Conservation (phyloP, 2,888 invertebrate genomes). For the Sphaerophoria rueppellii region DNA sequence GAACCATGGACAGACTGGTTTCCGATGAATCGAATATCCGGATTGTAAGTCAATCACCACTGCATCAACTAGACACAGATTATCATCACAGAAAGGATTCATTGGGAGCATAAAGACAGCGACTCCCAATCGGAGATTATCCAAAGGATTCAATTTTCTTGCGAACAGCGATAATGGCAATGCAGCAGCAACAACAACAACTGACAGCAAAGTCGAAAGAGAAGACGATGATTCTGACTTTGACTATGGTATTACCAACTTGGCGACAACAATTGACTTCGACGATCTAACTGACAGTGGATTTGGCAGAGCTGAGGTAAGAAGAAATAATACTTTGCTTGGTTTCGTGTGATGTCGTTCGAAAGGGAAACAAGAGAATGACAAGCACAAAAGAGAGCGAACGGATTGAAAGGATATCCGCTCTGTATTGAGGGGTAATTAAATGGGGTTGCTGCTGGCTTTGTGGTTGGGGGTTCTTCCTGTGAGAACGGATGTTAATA, state of each 20-base stretch:
- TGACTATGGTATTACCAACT: constrained; percentile 71
- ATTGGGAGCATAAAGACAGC: constrained; percentile 30
- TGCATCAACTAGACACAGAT: constrained; percentile 75
- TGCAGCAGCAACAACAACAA: constrained; percentile 16
- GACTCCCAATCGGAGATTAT: constrained; percentile 55
- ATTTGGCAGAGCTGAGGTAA: constrained; percentile 77
- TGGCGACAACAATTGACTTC: constrained; percentile 74
- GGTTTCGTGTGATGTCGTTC: not conserved
- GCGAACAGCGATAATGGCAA: constrained; percentile 49
- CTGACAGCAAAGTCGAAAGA: constrained; percentile 1
- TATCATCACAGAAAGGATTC: constrained; percentile 63
- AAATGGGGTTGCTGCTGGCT: not conserved
- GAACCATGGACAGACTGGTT: constrained; percentile 80
- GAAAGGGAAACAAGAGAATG: not conserved
- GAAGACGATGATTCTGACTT: constrained; percentile 41
- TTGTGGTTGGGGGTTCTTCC: constrained; percentile 24
- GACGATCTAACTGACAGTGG: constrained; percentile 74
- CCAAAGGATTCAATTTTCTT: constrained; percentile 72
- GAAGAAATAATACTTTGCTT: not conserved
- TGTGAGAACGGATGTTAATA: constrained; percentile 28
- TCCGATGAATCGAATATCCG: constrained; percentile 78
- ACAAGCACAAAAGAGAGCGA: constrained; percentile 60
- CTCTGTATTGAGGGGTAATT: constrained; percentile 23
- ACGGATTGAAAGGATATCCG: constrained; percentile 47
- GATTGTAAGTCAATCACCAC: constrained; percentile 78